Conservation (phyloP, 2,113 vertebrate genomes). For the Nerophis ophidion region DNA sequence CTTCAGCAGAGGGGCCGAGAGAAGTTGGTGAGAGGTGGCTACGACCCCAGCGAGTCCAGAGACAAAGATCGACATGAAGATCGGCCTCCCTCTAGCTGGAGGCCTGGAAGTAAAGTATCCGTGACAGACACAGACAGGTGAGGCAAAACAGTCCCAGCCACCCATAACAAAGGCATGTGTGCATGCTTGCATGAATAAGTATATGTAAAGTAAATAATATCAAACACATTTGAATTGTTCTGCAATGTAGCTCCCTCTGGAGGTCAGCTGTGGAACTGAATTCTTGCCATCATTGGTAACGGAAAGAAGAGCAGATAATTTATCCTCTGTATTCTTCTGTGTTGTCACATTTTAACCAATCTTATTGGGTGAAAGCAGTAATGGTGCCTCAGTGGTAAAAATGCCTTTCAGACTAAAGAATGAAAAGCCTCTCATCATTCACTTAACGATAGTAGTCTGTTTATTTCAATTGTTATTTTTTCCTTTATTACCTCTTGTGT, state of each 20-base stretch:
- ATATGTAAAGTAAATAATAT: background rate
- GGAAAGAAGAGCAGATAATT: too few relatives aligned
- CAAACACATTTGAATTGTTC: background rate
- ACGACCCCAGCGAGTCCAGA: slow-evolving; percentile 38
- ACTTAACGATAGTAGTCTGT: too few relatives aligned
- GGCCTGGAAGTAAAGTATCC: slow-evolving; percentile 50
- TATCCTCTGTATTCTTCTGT: too few relatives aligned
- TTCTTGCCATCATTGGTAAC: background rate
- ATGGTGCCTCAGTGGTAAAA: too few relatives aligned
- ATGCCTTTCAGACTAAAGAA: too few relatives aligned
- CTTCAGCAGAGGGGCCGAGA: slow-evolving; percentile 45
- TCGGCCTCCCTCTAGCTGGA: slow-evolving; percentile 58
- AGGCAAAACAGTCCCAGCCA: slow-evolving; percentile 10
- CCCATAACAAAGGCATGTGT: background rate
- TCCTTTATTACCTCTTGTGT: too few relatives aligned
- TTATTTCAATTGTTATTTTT: too few relatives aligned
- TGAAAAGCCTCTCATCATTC: too few relatives aligned
- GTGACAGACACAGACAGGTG: slow-evolving; percentile 59
- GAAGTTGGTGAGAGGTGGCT: slow-evolving; percentile 43
- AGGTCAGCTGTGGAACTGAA: slow-evolving; percentile 28
- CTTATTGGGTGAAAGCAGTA: too few relatives aligned
- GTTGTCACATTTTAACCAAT: too few relatives aligned
- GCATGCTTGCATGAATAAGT: slow-evolving; percentile 2
- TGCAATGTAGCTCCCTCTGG: slow-evolving; percentile 30
- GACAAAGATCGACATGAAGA: slow-evolving; percentile 57